These are phyloP conservation scores for Coleophora flavipennella DNA, from an alignment of 2,888 invertebrate species.

Conservation along the genomic window DNA sequence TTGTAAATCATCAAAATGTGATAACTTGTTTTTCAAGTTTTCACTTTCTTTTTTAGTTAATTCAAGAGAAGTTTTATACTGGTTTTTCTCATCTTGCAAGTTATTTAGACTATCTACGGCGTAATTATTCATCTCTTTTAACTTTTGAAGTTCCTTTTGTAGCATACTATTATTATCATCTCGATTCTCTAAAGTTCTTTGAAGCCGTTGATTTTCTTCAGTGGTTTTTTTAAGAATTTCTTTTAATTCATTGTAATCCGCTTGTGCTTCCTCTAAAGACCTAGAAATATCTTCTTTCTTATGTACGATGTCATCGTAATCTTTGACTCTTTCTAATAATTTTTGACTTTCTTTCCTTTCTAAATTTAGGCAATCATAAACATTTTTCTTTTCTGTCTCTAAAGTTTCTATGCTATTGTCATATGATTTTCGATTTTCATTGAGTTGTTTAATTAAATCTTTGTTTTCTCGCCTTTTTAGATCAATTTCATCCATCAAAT, in stretches of 20 bases:
- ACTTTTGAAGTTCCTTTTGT: conserved; percentile 33
- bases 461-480: conserved; percentile 30
- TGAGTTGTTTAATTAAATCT: conserved; percentile 27
- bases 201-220: conserved; percentile 28
- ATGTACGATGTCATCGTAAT: conserved; percentile 26
- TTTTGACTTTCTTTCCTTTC: conserved; percentile 46
- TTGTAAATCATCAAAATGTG: conserved; percentile 26
- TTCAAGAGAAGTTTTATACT: conserved; percentile 31
- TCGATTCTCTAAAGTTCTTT: conserved; percentile 19
- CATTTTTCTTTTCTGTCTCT: conserved; percentile 36
- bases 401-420: conserved; percentile 25
- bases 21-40: conserved; percentile 30
- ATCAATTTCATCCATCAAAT: conserved; percentile 34
- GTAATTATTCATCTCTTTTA: conserved; percentile 30
- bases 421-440: conserved; percentile 29
- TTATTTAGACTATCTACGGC: conserved; percentile 25
- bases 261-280: conserved; percentile 20
- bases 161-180: conserved; percentile 29
- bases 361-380: conserved; percentile 30
- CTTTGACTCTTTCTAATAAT: conserved; percentile 36
- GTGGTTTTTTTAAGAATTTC: conserved; percentile 18
- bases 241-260: conserved; percentile 26
- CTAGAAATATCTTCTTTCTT: conserved; percentile 25
- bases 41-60: conserved; percentile 35
- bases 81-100: conserved; percentile 33